phyloP scores from a whole-genome alignment of 92 coral and sea anemone species.

The Porites cylindrica region DNA sequence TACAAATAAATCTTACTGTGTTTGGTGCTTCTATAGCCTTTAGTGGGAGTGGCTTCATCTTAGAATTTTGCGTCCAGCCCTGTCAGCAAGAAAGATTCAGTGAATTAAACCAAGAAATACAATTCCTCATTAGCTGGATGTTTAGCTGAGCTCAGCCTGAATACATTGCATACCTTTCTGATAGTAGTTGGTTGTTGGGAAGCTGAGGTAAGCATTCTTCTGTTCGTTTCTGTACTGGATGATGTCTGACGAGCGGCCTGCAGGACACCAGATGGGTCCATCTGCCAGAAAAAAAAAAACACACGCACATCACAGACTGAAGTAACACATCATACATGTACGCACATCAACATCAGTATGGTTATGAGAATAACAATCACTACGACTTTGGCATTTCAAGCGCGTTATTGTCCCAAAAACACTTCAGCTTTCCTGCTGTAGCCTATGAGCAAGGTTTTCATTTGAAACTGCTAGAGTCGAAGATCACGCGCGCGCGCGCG shows the following conservation, averaged over 20 bases:
- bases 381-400: too few species aligned
- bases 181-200: constrained; percentile 5
- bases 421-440: too few species aligned
- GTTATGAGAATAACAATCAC: too few species aligned
- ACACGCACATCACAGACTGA: background rate
- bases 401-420: too few species aligned
- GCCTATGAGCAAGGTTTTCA: too few species aligned
- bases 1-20: constrained; percentile 49
- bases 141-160: background rate
- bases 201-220: constrained; percentile 60
- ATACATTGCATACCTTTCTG: background rate
- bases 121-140: too few species aligned
- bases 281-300: constrained; percentile 42
- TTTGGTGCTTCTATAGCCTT: constrained; percentile 85
- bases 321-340: background rate
- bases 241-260: constrained; percentile 76
- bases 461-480: too few species aligned
- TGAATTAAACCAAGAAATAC: too few species aligned
- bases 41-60: constrained; percentile 68
- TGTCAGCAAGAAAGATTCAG: background rate
- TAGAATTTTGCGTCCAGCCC: constrained; percentile 86
- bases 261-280: constrained; percentile 72
- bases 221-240: constrained; percentile 81
- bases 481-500: too few species aligned
- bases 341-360: too few species aligned